A percentile compares a stretch with the other conserved stretches of the same genome.
phyloP scores from a whole-genome alignment of 2,888 invertebrate genomes.

The Elegia similella region DNA sequence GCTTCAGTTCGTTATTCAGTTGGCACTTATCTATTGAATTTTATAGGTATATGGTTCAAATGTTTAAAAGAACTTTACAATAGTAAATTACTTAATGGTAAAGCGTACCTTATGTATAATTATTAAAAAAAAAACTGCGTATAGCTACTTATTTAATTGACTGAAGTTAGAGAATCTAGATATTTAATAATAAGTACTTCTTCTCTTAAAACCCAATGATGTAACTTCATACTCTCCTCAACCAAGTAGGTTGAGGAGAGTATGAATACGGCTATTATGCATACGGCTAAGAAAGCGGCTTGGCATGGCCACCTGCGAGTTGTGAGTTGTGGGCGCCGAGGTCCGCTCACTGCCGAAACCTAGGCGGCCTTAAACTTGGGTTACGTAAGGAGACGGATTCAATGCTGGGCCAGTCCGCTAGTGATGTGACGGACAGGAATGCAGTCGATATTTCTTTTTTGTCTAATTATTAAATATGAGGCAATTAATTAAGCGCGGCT shows the following conservation, averaged over 20 bases:
- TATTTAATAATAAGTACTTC: no score
- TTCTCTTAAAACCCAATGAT: not conserved
- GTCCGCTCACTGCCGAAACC: constrained; percentile 33
- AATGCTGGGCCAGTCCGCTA: constrained; percentile 33
- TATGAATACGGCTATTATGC: constrained; percentile 15
- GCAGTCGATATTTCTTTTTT: not conserved
- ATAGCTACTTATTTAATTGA: no score
- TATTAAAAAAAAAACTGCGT: no score
- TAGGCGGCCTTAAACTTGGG: constrained; percentile 67
- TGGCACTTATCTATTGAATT: no score
- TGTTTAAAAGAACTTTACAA: no score
- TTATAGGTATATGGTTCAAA: no score
- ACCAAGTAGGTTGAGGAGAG: constrained; percentile 8
- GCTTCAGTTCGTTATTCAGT: no score
- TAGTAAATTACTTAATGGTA: no score
- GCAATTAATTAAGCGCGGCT: no score
- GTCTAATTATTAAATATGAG: no score
- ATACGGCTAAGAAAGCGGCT: not conserved
- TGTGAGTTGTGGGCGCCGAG: constrained; percentile 15
- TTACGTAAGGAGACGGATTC: constrained; percentile 50
- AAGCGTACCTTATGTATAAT: no score
- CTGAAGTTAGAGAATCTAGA: no score
- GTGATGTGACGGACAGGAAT: constrained; percentile 24
- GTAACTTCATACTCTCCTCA: not conserved
- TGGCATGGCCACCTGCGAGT: constrained; percentile 10